phyloP scores from a whole-genome alignment of 2,797 vertebrate genomes.

The Acrocephalus scirpaceus region DNA sequence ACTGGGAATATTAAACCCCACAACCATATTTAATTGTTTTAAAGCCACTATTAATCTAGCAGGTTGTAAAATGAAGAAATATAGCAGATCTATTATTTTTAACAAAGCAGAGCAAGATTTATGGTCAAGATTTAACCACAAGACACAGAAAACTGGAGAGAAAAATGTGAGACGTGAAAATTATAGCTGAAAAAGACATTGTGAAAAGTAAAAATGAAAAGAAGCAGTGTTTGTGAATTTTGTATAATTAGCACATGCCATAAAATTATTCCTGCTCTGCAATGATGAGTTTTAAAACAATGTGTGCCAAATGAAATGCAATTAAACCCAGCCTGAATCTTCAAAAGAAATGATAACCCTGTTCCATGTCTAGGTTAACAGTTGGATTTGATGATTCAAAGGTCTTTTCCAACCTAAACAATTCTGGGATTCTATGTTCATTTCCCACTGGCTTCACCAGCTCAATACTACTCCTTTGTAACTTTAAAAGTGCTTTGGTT shows the following conservation, averaged over 20 bases:
- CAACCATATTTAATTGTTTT: conserved; percentile 23
- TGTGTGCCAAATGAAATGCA: not conserved
- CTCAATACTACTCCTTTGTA: not conserved
- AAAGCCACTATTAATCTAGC: conserved; percentile 11
- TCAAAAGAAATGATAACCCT: not conserved
- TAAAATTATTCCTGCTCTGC: not conserved
- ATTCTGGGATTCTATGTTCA: not conserved
- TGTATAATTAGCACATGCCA: not conserved
- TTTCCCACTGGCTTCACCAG: not conserved
- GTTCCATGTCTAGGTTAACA: not conserved
- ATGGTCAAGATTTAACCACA: conserved; percentile 7
- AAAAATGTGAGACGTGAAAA: conserved; percentile 26
- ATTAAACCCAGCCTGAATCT: not conserved
- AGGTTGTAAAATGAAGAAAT: conserved; percentile 22
- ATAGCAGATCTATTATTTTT: conserved; percentile 2
- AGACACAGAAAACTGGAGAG: not conserved
- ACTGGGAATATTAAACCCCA: not conserved
- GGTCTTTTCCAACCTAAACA: not conserved
- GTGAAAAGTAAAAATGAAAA: not conserved
- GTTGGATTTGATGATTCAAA: not conserved
- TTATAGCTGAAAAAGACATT: not conserved
- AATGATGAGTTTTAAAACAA: not conserved
- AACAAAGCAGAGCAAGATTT: not conserved
- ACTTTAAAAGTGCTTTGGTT: not conserved
- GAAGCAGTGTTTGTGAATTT: not conserved